Conservation (phyloP, 2,797 vertebrate species). For the Mormyrops attenuatus region DNA sequence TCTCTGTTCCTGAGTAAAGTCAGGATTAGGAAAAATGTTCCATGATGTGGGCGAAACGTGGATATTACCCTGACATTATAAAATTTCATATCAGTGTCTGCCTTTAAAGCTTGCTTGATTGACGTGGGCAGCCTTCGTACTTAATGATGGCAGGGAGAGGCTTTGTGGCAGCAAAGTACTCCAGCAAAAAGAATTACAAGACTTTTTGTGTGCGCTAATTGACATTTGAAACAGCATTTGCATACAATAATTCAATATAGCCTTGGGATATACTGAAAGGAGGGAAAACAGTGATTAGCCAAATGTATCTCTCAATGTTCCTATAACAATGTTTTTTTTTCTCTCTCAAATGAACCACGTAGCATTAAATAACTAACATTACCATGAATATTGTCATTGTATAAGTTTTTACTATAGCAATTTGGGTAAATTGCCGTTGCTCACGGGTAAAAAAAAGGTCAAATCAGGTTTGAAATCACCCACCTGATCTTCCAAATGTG, state of each 20-base stretch:
- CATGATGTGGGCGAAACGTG: background rate
- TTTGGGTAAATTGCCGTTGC: background rate
- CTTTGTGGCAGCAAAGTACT: conserved; percentile 51
- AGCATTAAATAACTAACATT: conserved; percentile 56
- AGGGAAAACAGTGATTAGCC: conserved; percentile 66
- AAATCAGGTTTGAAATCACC: background rate
- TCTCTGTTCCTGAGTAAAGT: background rate
- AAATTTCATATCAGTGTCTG: conserved; percentile 7
- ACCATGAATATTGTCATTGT: conserved; percentile 50
- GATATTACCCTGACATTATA: background rate
- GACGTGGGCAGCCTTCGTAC: conserved; percentile 23
- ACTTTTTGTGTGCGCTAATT: conserved; percentile 61
- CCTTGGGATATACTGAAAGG: conserved; percentile 59
- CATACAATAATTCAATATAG: conserved; percentile 65
- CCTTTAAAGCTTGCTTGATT: conserved; percentile 14
- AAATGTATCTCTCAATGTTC: conserved; percentile 23
- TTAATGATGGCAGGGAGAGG: conserved; percentile 55
- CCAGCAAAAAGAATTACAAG: conserved; percentile 61
- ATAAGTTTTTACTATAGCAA: background rate
- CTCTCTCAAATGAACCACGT: conserved; percentile 55
- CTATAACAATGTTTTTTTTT: conserved; percentile 51
- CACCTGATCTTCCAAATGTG: background rate
- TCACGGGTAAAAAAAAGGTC: background rate
- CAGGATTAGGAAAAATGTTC: background rate
- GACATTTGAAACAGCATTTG: conserved; percentile 70